These are phyloP conservation scores for Stegophylla sp. DNA, from an alignment of 2,888 invertebrate genomes.

Conservation along the genomic window DNA sequence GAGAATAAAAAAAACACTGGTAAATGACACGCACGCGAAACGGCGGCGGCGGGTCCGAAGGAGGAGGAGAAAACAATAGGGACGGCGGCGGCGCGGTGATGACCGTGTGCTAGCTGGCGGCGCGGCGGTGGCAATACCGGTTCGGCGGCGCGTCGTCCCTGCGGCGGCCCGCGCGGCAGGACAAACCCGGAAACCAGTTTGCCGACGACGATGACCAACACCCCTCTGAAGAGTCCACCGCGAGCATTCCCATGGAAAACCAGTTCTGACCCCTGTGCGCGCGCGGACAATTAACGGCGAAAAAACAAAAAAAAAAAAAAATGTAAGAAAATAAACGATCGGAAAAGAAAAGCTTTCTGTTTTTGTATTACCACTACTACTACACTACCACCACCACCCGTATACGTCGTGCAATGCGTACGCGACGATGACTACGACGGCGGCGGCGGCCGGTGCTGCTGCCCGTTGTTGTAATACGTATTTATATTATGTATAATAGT, in stretches of 20 bases:
- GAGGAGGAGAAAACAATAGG: conserved; percentile 42
- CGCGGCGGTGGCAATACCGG: conserved; percentile 55
- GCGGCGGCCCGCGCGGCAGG: conserved; percentile 54
- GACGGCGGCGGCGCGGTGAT: conserved; percentile 38
- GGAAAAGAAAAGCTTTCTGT: conserved; percentile 50
- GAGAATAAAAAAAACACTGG: conserved; percentile 45
- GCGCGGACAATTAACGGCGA: conserved; percentile 51
- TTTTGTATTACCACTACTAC: no score
- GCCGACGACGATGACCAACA: conserved; percentile 59
- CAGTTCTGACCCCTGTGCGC: conserved; percentile 59
- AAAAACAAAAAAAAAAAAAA: no score
- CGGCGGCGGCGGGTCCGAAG: conserved; percentile 45
- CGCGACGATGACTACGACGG: background rate
- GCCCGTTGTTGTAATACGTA: background rate
- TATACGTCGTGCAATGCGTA: background rate
- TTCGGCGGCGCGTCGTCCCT: conserved; percentile 50
- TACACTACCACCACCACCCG: no score
- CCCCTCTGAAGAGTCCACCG: conserved; percentile 32
- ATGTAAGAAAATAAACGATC: conserved; percentile 43
- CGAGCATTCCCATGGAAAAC: conserved; percentile 55
- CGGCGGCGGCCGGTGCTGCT: background rate
- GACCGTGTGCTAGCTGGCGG: conserved; percentile 54
- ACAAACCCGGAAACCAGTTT: conserved; percentile 58
- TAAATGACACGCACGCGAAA: conserved; percentile 44
- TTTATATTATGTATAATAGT: no score